Percentiles rank a stretch among this genome's conserved stretches.
phyloP scores from a whole-genome alignment of 2,888 invertebrate genomes.

The Fragum fragum region DNA sequence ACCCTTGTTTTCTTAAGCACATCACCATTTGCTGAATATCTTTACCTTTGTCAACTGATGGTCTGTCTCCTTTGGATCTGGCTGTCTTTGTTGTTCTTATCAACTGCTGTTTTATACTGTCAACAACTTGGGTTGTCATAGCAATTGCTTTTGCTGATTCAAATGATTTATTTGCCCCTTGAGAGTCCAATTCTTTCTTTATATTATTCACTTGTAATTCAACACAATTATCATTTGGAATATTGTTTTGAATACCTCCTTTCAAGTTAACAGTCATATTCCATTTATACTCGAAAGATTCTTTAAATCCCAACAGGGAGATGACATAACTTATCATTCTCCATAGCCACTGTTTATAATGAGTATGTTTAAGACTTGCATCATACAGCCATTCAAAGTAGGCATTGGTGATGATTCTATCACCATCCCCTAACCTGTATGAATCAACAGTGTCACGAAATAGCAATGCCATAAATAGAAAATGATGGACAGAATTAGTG shows the following conservation, averaged over 20 bases:
- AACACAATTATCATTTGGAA: slow-evolving; percentile 48
- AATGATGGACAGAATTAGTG: slow-evolving; percentile 26
- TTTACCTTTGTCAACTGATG: slow-evolving; percentile 28
- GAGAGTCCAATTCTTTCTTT: slow-evolving; percentile 35
- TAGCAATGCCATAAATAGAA: slow-evolving; percentile 36
- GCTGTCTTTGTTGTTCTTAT: slow-evolving; percentile 28
- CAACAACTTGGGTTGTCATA: slow-evolving; percentile 43
- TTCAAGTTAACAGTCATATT: slow-evolving; percentile 42
- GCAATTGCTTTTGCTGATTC: slow-evolving; percentile 33
- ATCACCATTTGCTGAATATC: slow-evolving; percentile 29
- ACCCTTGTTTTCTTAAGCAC: slow-evolving; percentile 28
- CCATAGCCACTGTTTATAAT: slow-evolving; percentile 45
- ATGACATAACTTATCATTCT: slow-evolving; percentile 33
- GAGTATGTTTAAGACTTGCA: slow-evolving; percentile 16
- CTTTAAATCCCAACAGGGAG: slow-evolving; percentile 18
- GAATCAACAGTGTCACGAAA: slow-evolving; percentile 39
- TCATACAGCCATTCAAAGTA: slow-evolving; percentile 32
- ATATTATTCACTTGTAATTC: slow-evolving; percentile 44
- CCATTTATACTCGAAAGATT: slow-evolving; percentile 40
- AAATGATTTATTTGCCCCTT: slow-evolving; percentile 46
- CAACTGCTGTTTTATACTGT: slow-evolving; percentile 37
- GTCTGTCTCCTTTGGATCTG: slow-evolving; percentile 27
- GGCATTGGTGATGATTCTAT: slow-evolving; percentile 18
- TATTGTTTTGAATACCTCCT: slow-evolving; percentile 32
- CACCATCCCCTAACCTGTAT: slow-evolving; percentile 27